Conservation (phyloP, 2,888 invertebrate species). For the Ophioninae sp. region DNA sequence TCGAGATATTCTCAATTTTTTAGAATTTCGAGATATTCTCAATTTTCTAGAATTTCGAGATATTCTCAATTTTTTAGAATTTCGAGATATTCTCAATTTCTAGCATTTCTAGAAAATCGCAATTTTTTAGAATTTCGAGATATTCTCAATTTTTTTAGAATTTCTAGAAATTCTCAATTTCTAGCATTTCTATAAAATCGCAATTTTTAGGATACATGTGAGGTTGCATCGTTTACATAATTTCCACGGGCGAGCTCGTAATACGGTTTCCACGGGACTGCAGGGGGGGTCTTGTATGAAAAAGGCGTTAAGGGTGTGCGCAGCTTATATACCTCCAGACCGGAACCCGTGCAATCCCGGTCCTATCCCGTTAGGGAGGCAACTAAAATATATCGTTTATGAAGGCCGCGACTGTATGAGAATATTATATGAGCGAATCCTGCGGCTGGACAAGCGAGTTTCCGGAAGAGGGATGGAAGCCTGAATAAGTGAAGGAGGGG, state of each 20-base stretch:
- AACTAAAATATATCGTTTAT: slow-evolving; percentile 67
- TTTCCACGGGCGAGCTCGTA: slow-evolving; percentile 26
- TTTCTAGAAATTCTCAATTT: too few relatives aligned
- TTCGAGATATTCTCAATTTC: too few relatives aligned
- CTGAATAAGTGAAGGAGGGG: too few relatives aligned
- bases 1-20: too few relatives aligned
- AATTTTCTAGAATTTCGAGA: too few relatives aligned
- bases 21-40: too few relatives aligned
- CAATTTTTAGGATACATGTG: background rate
- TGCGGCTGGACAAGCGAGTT: slow-evolving; percentile 39
- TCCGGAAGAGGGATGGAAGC: slow-evolving; percentile 22
- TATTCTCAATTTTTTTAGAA: too few relatives aligned
- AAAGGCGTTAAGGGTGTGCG: slow-evolving; percentile 4
- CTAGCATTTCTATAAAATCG: too few relatives aligned
- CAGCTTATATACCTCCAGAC: slow-evolving; percentile 2
- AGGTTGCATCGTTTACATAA: slow-evolving; percentile 31
- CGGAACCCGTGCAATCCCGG: slow-evolving; percentile 22
- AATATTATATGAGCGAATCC: slow-evolving; percentile 36
- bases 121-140: too few relatives aligned
- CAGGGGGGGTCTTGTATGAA: slow-evolving; percentile 43
- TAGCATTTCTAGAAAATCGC: too few relatives aligned
- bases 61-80: too few relatives aligned
- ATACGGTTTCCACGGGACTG: slow-evolving; percentile 34
- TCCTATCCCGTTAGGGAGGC: slow-evolving; percentile 58
- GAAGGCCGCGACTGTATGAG: slow-evolving; percentile 64